Evolutionary conservation across 2,113 vertebrate genomes (phyloP).

Genomic region (Sphaerodactylus townsendi): DNA sequence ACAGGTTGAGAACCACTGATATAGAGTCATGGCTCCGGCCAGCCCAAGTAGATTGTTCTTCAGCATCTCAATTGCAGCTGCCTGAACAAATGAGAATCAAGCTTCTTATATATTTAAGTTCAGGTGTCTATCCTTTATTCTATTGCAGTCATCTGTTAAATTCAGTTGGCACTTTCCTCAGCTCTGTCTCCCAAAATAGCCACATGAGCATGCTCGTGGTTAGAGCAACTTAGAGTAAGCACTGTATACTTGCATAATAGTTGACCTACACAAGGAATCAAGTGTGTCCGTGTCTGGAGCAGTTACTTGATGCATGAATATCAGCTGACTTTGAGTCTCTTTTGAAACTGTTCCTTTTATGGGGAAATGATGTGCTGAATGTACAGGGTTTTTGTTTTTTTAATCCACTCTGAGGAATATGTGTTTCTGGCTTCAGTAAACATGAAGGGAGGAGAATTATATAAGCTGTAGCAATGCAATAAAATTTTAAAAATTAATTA

Average conservation of each 20-base stretch:
- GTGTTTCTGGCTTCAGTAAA: not conserved
- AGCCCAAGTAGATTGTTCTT: not conserved
- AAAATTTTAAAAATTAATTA: no score
- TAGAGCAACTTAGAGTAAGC: not conserved
- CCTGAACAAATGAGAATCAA: not conserved
- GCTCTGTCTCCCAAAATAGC: not conserved
- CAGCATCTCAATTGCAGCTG: not conserved
- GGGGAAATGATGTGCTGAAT: not conserved
- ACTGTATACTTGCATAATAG: not conserved
- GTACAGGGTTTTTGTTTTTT: not conserved
- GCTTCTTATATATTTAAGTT: no score
- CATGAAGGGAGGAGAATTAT: no score
- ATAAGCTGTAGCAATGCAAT: no score
- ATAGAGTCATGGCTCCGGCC: no score
- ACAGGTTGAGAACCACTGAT: no score
- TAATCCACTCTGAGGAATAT: not conserved
- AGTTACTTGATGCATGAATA: not conserved
- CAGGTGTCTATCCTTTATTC: not conserved
- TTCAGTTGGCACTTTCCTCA: not conserved
- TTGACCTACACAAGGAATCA: conserved; percentile 1
- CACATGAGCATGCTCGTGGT: not conserved
- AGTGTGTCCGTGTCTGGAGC: not conserved
- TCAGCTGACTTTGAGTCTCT: not conserved
- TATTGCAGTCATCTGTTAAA: not conserved
- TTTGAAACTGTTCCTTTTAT: not conserved